Evolutionary conservation across 2,797 vertebrate species (phyloP).

Genomic region (Artibeus jamaicensis): DNA sequence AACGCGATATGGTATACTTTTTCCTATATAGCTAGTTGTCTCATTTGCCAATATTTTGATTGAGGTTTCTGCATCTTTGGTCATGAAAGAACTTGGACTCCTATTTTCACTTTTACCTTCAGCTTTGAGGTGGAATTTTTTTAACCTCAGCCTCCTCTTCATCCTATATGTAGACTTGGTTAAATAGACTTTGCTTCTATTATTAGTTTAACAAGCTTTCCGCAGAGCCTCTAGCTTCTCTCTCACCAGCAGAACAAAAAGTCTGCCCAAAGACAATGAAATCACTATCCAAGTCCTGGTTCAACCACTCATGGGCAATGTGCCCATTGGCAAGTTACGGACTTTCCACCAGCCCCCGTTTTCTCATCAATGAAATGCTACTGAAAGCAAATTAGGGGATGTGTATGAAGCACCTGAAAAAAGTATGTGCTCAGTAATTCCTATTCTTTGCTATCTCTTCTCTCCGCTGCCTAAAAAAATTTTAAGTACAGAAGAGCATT

Average conservation of each 20-base stretch:
- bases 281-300: background rate
- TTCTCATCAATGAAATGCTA: background rate
- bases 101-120: constrained; percentile 28
- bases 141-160: background rate
- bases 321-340: background rate
- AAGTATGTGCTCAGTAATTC: background rate
- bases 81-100: background rate
- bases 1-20: background rate
- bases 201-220: constrained; percentile 47
- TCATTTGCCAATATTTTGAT: background rate
- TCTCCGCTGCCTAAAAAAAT: background rate
- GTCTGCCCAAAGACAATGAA: background rate
- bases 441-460: background rate
- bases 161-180: background rate
- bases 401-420: background rate
- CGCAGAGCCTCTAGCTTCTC: background rate
- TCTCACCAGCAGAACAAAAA: constrained; percentile 6
- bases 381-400: background rate
- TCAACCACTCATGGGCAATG: background rate
- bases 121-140: constrained; percentile 5
- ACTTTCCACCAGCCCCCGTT: background rate
- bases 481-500: background rate
- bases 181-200: constrained; percentile 39
- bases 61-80: background rate
- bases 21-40: background rate